Evolutionary conservation across 2,888 invertebrate species (phyloP), one percentile per base, ranked within the genome.

Genomic region (Lepidochrysops patricia): DNA sequence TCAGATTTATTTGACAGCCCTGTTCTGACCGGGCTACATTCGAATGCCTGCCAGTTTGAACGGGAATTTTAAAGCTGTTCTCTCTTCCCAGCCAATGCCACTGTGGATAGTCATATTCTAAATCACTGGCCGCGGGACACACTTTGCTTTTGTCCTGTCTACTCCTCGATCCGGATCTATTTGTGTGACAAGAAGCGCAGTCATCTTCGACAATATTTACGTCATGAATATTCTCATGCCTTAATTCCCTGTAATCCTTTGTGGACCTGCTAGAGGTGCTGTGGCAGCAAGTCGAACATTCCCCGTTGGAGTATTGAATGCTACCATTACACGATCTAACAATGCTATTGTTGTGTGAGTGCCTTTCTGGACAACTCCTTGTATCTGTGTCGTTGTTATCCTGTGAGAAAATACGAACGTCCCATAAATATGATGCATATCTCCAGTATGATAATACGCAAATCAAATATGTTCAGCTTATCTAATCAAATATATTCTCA

Each of bases 1-100:
- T 91, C 84, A 92, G 91, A 82, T 92, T 92, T 74, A 90, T 86
- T 82, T 90, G 90, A 83, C 89, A 89, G 77, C 88, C 84, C 74
- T 87, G 88, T 71, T 88, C 89, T 72, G 87, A 85, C 76, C 84
- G 82, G 72, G 83, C 80, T 70, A 83, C 82, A 70, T 82, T 86
- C 74, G 87, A 85, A 77, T 87, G 83, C 78, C 87, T 80, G 70
- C 84, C 74, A 70, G 80, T 75, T 75, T 81, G 88, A 74, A 88
- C 83, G 70, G 88, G 88, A 76, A 88, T 89, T 84, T 88, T 88
- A 82, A 89, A 89, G 79, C 88, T 89, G 77, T 89, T 89, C 79
- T 88, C 88, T 65, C 88, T 79, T 58, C 88, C 88, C 61, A 89
- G 72, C 88, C 88, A 89, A 67, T 89, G 88, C 88, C 88, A 89